Percentiles rank a stretch among this genome's conserved stretches.
phyloP scores from a whole-genome alignment of 2,113 vertebrate species.

The Hypomesus transpacificus region DNA sequence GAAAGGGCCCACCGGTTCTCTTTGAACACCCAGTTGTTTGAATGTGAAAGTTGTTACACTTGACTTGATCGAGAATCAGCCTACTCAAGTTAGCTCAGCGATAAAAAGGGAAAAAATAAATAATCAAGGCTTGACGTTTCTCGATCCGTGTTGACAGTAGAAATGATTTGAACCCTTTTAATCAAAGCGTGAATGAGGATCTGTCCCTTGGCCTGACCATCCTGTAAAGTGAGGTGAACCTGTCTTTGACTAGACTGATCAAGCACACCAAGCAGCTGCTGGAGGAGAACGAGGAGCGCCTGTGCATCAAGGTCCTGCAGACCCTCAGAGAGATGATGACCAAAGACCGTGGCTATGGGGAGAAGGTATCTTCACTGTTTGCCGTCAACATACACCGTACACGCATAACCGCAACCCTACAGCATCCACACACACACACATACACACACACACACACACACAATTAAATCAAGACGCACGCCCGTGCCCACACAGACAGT shows the following conservation, averaged over 20 bases:
- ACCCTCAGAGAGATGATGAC: slow-evolving; percentile 99
- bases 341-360: slow-evolving; percentile 94
- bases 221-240: background rate
- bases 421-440: background rate
- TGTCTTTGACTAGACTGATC: slow-evolving; percentile 79
- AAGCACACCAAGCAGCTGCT: slow-evolving; percentile 96
- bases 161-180: no score
- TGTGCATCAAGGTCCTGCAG: slow-evolving; percentile 97
- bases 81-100: background rate
- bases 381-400: background rate
- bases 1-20: background rate
- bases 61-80: background rate
- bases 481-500: no score
- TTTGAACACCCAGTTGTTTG: background rate
- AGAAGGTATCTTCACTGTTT: slow-evolving; percentile 81
- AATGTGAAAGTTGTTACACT: background rate
- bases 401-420: background rate
- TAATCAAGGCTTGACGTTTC: no score
- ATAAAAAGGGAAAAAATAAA: background rate
- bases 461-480: no score
- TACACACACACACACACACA: background rate
- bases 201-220: no score
- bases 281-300: slow-evolving; percentile 96
- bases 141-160: no score
- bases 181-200: no score